Conservation (phyloP, 2,888 invertebrate species). For the Hemithea aestivaria region DNA sequence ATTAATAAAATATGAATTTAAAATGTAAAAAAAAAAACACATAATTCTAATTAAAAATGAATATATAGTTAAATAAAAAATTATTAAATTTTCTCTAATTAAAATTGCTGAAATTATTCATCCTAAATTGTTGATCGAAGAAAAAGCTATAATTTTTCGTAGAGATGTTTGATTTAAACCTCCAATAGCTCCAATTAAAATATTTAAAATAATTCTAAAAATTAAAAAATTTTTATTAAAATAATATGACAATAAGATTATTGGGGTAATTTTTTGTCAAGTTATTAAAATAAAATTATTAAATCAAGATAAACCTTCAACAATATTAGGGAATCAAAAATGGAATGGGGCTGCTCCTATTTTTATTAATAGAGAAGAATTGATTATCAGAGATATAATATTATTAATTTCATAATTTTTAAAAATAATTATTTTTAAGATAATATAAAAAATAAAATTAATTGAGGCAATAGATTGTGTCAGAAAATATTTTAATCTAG, state of each 20-base stretch:
- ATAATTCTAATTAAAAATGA: slow-evolving; percentile 62
- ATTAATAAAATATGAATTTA: slow-evolving; percentile 71
- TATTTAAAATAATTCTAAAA: slow-evolving; percentile 63
- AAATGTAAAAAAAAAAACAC: slow-evolving; percentile 63
- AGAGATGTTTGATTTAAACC: slow-evolving; percentile 76
- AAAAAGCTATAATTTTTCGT: slow-evolving; percentile 80
- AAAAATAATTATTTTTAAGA: slow-evolving; percentile 53
- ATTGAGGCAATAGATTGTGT: slow-evolving; percentile 79
- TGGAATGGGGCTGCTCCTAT: slow-evolving; percentile 79
- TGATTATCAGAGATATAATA: slow-evolving; percentile 49
- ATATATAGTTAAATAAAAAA: slow-evolving; percentile 68
- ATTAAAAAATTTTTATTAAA: slow-evolving; percentile 60
- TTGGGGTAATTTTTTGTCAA: slow-evolving; percentile 82
- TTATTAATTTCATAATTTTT: slow-evolving; percentile 51
- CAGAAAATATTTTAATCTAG: slow-evolving; percentile 81
- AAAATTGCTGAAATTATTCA: slow-evolving; percentile 73
- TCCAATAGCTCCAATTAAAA: slow-evolving; percentile 69
- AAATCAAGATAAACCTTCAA: slow-evolving; percentile 78
- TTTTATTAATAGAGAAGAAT: slow-evolving; percentile 72
- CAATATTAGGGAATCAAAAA: slow-evolving; percentile 80
- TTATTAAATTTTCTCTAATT: slow-evolving; percentile 67
- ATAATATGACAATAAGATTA: slow-evolving; percentile 75
- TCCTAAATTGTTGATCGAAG: slow-evolving; percentile 82
- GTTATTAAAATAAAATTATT: slow-evolving; percentile 78
- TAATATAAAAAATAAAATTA: slow-evolving; percentile 72